phyloP scores from a whole-genome alignment of 2,113 vertebrate genomes.

The Periophthalmus modestus region DNA sequence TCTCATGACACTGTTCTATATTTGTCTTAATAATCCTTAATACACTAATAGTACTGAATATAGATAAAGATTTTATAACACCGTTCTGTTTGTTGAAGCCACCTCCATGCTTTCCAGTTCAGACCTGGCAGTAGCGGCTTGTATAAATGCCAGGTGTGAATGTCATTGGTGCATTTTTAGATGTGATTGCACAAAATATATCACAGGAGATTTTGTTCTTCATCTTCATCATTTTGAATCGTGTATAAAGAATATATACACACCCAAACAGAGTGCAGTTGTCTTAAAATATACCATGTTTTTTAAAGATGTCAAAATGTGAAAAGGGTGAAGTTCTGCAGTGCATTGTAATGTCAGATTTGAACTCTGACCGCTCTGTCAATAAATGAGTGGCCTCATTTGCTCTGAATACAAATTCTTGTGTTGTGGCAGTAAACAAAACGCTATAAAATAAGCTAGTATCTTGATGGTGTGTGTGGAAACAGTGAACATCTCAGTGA shows the following conservation, averaged over 20 bases:
- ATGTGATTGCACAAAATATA: neutral
- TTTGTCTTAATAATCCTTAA: neutral
- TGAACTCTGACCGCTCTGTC: neutral
- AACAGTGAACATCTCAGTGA: neutral
- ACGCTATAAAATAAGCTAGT: neutral
- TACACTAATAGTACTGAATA: neutral
- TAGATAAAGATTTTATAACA: neutral
- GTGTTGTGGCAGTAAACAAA: neutral
- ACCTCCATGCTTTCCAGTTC: neutral
- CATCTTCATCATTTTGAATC: neutral
- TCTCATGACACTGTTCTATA: neutral
- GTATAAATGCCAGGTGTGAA: neutral
- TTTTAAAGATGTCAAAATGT: neutral
- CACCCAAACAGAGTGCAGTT: no score
- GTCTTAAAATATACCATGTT: no score
- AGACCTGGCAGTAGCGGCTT: neutral
- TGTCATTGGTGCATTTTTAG: neutral
- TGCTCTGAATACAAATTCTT: neutral
- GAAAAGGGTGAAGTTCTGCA: neutral
- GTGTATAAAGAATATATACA: neutral
- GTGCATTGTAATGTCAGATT: neutral
- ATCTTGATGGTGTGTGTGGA: neutral
- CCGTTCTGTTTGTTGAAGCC: neutral
- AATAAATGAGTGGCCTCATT: neutral
- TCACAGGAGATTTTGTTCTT: neutral